A percentile compares a stretch with the other conserved stretches of the same genome.
Conservation (phyloP, 2,113 vertebrate genomes). For the Empidonax traillii region DNA sequence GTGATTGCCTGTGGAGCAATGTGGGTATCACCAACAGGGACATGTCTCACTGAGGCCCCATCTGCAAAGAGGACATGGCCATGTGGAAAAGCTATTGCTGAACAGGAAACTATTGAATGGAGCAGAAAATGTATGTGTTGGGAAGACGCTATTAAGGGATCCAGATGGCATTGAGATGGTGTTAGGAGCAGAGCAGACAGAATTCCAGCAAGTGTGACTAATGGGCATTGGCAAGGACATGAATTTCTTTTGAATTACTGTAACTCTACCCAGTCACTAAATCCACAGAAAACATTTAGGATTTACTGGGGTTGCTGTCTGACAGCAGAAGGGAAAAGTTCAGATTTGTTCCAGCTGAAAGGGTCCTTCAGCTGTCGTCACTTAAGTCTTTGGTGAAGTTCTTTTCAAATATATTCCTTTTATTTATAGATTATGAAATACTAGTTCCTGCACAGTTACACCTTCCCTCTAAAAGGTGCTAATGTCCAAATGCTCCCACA, state of each 20-base stretch:
- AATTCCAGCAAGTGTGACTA: constrained; percentile 59
- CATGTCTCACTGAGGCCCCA: neutral
- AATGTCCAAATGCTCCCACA: neutral
- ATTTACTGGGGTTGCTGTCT: constrained; percentile 44
- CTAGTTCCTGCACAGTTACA: neutral
- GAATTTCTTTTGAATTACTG: constrained; percentile 56
- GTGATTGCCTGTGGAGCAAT: neutral
- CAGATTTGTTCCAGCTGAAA: constrained; percentile 65
- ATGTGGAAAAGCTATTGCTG: constrained; percentile 21
- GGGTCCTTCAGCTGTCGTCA: constrained; percentile 24
- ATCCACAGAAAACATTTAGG: constrained; percentile 61
- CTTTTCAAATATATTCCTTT: neutral
- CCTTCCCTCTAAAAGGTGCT: neutral
- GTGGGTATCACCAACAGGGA: neutral
- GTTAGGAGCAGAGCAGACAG: constrained; percentile 35
- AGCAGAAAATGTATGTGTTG: constrained; percentile 32
- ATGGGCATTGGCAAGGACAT: constrained; percentile 54
- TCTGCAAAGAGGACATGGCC: neutral
- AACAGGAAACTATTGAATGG: constrained; percentile 8
- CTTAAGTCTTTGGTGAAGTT: neutral
- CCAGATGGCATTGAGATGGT: constrained; percentile 34
- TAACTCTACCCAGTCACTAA: constrained; percentile 51
- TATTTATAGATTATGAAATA: neutral
- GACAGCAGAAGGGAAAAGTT: constrained; percentile 43
- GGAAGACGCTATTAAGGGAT: constrained; percentile 21